phyloP scores from a whole-genome alignment of 1,140 invertebrate species.

The Stenopsyche tienmushanensis region DNA sequence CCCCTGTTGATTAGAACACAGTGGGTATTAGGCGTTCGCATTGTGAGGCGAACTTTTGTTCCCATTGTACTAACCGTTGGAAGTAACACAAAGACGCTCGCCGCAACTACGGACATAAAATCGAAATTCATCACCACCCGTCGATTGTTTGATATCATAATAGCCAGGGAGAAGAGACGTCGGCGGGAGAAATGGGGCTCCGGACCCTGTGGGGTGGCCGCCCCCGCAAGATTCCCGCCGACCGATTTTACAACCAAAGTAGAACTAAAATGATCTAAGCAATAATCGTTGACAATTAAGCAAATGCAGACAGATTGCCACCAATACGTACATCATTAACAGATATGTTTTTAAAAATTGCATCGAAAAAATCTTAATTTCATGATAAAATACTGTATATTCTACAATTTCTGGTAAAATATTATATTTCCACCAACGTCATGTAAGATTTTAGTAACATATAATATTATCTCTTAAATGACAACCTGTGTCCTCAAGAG shows the following conservation, averaged over 20 bases:
- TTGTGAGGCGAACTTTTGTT: conserved; percentile 61
- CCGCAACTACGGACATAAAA: conserved; percentile 55
- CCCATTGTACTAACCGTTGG: conserved; percentile 49
- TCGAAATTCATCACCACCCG: conserved; percentile 56
- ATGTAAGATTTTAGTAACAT: too few relatives aligned
- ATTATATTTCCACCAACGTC: too few relatives aligned
- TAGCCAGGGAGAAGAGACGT: conserved; percentile 27
- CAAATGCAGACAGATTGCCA: too few relatives aligned
- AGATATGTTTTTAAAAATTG: too few relatives aligned
- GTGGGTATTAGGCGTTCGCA: conserved; percentile 58
- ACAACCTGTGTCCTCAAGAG: too few relatives aligned
- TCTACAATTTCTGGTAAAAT: too few relatives aligned
- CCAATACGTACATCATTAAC: too few relatives aligned
- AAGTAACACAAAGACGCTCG: conserved; percentile 51
- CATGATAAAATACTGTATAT: too few relatives aligned
- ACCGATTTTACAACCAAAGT: too few relatives aligned
- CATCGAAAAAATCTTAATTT: too few relatives aligned
- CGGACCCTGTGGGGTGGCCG: background rate
- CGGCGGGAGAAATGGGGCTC: background rate
- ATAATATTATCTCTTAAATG: too few relatives aligned
- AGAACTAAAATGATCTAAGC: too few relatives aligned
- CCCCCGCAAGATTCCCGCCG: background rate
- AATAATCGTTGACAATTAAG: background rate
- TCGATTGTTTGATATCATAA: conserved; percentile 52
- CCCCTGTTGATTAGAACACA: conserved; percentile 42